Conservation (phyloP, 53 echinoderm and acorn worm genomes). For the Arbacia lixula region DNA sequence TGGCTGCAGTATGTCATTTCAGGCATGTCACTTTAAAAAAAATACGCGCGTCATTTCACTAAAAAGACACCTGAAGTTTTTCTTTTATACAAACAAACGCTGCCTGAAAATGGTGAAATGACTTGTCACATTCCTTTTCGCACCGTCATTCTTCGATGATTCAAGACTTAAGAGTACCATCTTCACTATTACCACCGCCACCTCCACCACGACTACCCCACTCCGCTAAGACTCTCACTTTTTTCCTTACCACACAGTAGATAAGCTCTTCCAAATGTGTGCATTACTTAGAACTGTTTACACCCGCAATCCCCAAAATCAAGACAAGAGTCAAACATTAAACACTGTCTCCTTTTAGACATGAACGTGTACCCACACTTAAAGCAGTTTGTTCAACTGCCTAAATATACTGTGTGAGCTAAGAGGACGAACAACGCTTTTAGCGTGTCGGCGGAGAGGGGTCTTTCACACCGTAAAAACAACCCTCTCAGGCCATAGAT, state of each 20-base stretch:
- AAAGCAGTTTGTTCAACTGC: conserved; percentile 21
- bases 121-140: no score
- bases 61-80: no score
- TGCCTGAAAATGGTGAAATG: no score
- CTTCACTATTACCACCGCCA: neutral
- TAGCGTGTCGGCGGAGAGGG: no score
- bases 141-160: no score
- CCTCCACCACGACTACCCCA: neutral
- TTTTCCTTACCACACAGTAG: neutral
- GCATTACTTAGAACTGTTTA: conserved; percentile 20
- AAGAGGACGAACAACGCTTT: neutral
- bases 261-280: neutral
- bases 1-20: no score
- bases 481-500: no score
- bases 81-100: no score
- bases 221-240: neutral
- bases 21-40: no score
- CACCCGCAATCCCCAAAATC: neutral
- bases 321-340: conserved; percentile 45
- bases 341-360: conserved; percentile 25
- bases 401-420: conserved; percentile 5
- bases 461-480: neutral
- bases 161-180: no score
- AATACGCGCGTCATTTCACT: no score
- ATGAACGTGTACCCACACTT: conserved; percentile 13